Base-by-base conservation (phyloP, 2,797 vertebrate species). In the Anguilla anguilla region DNA sequence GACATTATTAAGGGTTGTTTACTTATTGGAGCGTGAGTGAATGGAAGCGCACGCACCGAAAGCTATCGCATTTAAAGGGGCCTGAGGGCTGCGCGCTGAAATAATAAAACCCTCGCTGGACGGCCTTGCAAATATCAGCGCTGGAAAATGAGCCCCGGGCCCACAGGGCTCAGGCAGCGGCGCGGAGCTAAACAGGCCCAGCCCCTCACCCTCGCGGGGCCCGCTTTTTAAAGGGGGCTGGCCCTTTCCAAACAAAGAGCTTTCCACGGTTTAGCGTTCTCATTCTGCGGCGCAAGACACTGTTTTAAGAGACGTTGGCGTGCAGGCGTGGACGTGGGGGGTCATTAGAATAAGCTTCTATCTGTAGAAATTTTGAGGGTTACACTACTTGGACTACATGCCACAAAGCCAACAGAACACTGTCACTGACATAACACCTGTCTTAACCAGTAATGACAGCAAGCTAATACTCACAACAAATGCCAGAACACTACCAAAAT, bases 21-120 rank as follows among this genome's bases (percentile, higher is more conserved):
- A 92, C 91, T 93, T 93, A 94, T 92, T 95, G 93, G 93, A 93
- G 95, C 87, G 92, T 93, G 95, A 95, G 91, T 88, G 31, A 93
- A 91, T 83, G 89, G 89, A 89, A 86, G 90, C n/a, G 1, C 22
- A 83, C 28, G 49, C 19, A n/a, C 43, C 43, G 39, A 84, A 59
- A 19, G 77, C 43, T 51, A 51, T 46, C 7, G 25, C 19, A 13
- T 19, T 82, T 49, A 82, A n/a, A 82, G 46, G 46, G 46, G 43
- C 79, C 79, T 28, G 6, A 51, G 79, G 43, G 79, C 79, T n/a
- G 46, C n/a, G 25, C 25, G 46, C 22, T 82, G 79, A 49, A n/a
- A 79, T 82, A 49, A 82, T 49, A n/a, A 82, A 49, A 82, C 10
- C 43, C 31, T 51, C 79, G 17, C 43, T 11, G 10, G 46, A 10